phyloP scores from a whole-genome alignment of 2,113 vertebrate genomes.

The Scytalopus superciliaris region DNA sequence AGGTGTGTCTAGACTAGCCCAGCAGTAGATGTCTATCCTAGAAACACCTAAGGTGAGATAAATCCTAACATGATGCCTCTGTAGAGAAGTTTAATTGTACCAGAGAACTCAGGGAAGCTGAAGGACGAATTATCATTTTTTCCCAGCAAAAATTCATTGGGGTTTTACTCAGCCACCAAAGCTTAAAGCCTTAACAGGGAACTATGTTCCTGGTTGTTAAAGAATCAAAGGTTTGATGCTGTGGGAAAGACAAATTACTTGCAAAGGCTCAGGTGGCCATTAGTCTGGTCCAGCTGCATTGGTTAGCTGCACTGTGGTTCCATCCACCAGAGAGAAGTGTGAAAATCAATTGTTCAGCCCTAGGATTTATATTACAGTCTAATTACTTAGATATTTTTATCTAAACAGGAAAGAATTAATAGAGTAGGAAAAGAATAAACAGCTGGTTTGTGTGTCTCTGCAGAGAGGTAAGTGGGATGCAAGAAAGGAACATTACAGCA shows the following conservation, averaged over 20 bases:
- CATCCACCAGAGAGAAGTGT: not conserved
- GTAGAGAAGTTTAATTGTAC: not conserved
- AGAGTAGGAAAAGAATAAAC: not conserved
- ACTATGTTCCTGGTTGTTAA: not conserved
- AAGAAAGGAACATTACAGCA: not conserved
- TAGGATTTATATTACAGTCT: not conserved
- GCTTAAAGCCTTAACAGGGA: not conserved
- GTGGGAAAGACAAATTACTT: not conserved
- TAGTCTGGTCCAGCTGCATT: not conserved
- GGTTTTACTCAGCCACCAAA: not conserved
- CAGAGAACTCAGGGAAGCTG: not conserved
- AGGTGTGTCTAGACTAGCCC: constrained; percentile 15
- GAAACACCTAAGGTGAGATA: not conserved
- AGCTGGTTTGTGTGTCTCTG: not conserved
- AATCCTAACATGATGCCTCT: not conserved
- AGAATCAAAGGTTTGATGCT: not conserved
- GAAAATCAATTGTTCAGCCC: not conserved
- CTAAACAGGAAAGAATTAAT: not conserved
- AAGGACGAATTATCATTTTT: not conserved
- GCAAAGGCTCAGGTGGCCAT: not conserved
- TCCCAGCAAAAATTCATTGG: not conserved
- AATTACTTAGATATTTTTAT: not conserved
- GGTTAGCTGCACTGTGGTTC: not conserved
- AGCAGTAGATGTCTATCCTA: not conserved
- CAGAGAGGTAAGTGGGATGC: not conserved